Base-by-base conservation (phyloP, 2,888 invertebrate genomes). In the Drosophila testacea region DNA sequence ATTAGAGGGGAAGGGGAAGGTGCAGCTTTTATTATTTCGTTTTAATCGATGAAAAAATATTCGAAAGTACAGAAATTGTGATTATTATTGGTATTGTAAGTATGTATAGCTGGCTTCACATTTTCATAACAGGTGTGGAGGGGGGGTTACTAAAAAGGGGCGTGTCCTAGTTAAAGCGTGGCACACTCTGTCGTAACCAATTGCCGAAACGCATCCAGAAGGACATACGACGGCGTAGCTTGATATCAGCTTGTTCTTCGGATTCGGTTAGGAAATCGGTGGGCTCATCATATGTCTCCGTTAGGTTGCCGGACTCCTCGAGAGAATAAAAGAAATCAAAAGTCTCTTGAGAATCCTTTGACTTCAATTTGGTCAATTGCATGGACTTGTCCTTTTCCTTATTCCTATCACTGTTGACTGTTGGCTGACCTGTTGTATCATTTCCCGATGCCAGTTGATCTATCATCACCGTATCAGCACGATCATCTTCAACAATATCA, bases 151-250 rank as follows among this genome's bases (percentile, higher is more conserved):
- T 28, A 30, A 39, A 54, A 28, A 11, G 27, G 6, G 9, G n/a
- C 13, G 4, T 32, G 10, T 28, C 1, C 41, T 39, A 42, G 5
- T 22, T 75, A 7, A 66, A 22, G 39, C 74, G 76, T 10, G 62
- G 47, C 47, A 70, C 28, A 6, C 22, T 61, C 7, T 76, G 50
- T 11, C 72, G 66, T 28, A 71, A 28, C 77, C 77, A 75, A 6
- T 54, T 56, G 32, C 72, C 52, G 42, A 77, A 56, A 7, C 77
- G 62, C 9, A 56, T 27, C 60, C 63, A 77, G n/a, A 71, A 30
- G 11, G 72, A n/a, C 11, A 41, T 51, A 13, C 48, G 67, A 5
- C 55, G 62, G 10, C 10, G 32, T 6, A 63, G 7, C 7, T 36
- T 16, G n/a, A 13, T 7, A 4, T 54, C 65, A 7, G 11, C 16